Percentiles rank a stretch among this genome's conserved stretches.
Evolutionary conservation across 2,113 vertebrate genomes (phyloP).

Genomic region (Catharus bicknelli): DNA sequence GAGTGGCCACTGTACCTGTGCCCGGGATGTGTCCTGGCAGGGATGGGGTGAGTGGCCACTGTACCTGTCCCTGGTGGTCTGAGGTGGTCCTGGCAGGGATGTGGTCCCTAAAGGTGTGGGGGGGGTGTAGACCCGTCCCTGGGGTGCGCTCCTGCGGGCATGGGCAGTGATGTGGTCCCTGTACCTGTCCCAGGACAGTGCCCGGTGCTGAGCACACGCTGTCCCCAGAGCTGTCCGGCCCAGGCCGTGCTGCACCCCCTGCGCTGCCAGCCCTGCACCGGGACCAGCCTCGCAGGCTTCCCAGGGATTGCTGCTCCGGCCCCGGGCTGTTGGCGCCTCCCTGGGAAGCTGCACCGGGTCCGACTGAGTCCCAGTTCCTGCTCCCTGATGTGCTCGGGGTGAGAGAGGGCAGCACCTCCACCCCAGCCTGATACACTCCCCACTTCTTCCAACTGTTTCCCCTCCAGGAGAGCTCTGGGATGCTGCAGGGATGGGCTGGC

Average conservation of each 20-base stretch:
- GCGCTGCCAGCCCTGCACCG: not conserved
- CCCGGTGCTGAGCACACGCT: not conserved
- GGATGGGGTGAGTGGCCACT: not conserved
- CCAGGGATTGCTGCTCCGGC: too few relatives aligned
- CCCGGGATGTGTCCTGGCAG: not conserved
- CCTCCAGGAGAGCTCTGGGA: not conserved
- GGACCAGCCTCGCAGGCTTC: not conserved
- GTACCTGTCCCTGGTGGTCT: not conserved
- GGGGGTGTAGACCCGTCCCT: not conserved
- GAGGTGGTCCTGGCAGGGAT: not conserved
- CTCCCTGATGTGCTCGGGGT: not conserved
- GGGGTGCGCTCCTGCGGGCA: not conserved
- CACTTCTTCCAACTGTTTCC: not conserved
- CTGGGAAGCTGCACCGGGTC: accelerated
- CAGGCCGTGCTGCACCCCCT: accelerated
- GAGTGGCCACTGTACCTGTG: not conserved
- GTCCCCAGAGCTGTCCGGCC: not conserved
- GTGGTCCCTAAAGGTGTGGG: not conserved
- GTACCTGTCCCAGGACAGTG: not conserved
- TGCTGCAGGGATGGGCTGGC: not conserved
- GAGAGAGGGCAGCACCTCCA: not conserved
- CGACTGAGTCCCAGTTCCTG: not conserved
- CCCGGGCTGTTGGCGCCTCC: not conserved
- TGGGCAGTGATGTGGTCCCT: too few relatives aligned
- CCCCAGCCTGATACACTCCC: accelerated